A percentile compares a stretch with the other conserved stretches of the same genome.
Conservation (phyloP, 2,888 invertebrate genomes). For the Choreutis nemorana region DNA sequence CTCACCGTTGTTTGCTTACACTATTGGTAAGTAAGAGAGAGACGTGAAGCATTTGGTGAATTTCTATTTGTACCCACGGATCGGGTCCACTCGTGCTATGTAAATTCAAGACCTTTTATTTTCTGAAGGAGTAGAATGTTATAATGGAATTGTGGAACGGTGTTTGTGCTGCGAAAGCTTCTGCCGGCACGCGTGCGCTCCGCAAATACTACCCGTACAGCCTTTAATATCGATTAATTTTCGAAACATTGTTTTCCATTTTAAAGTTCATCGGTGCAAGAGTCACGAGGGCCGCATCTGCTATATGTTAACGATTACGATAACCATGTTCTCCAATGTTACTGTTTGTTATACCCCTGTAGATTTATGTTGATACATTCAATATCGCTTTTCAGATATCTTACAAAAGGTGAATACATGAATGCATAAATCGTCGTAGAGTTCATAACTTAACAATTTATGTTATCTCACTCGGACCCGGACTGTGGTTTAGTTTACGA, state of each 20-base stretch:
- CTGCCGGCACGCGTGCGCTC: constrained; percentile 28
- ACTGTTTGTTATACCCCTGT: constrained; percentile 18
- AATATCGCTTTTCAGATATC: constrained; percentile 12
- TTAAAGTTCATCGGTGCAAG: constrained; percentile 28
- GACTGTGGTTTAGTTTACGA: constrained; percentile 13
- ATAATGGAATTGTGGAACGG: constrained; percentile 35
- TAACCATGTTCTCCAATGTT: constrained; percentile 21
- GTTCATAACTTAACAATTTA: too few species aligned
- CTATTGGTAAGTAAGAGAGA: constrained; percentile 26
- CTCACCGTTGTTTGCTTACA: constrained; percentile 15
- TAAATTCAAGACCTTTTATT: constrained; percentile 50
- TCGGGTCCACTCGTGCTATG: constrained; percentile 39
- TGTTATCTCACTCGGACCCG: too few species aligned
- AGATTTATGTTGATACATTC: constrained; percentile 17
- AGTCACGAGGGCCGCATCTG: constrained; percentile 22
- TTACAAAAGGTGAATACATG: constrained; percentile 13
- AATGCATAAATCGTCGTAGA: constrained; percentile 13
- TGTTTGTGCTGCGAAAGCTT: constrained; percentile 32
- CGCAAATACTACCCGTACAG: constrained; percentile 22
- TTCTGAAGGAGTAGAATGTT: constrained; percentile 33
- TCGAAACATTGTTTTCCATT: constrained; percentile 30
- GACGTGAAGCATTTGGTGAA: constrained; percentile 27
- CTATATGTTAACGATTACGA: constrained; percentile 23
- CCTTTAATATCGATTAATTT: constrained; percentile 34
- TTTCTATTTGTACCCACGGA: constrained; percentile 21